Conservation (phyloP, 2,113 vertebrate species). For the Scortum barcoo region DNA sequence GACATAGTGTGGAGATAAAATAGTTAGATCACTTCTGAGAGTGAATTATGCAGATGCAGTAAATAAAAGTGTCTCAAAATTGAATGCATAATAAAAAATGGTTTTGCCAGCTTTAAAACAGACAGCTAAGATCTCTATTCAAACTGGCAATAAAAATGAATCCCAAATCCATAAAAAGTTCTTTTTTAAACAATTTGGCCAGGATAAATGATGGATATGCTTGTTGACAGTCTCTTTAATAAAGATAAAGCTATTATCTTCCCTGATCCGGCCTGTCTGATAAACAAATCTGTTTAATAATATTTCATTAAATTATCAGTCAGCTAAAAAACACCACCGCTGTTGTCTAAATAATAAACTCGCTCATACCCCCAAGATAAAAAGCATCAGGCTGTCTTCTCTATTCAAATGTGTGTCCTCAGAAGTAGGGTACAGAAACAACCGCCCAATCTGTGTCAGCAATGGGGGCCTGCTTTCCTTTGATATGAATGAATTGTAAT, state of each 20-base stretch:
- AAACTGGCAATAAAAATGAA: slow-evolving; percentile 23
- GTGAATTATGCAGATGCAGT: slow-evolving; percentile 21
- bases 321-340: slow-evolving; percentile 33
- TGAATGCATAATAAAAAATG: slow-evolving; percentile 24
- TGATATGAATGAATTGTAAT: slow-evolving; percentile 78
- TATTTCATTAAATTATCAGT: slow-evolving; percentile 50
- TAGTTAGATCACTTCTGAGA: neutral
- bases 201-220: slow-evolving; percentile 50
- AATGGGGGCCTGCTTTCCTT: slow-evolving; percentile 63
- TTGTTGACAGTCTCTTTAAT: slow-evolving; percentile 56
- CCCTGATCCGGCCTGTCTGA: slow-evolving; percentile 36
- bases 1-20: slow-evolving; percentile 11
- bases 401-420: slow-evolving; percentile 53
- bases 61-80: slow-evolving; percentile 23
- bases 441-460: slow-evolving; percentile 60
- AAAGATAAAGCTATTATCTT: slow-evolving; percentile 59
- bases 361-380: slow-evolving; percentile 50
- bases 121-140: slow-evolving; percentile 22
- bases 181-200: slow-evolving; percentile 31
- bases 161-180: slow-evolving; percentile 18
- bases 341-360: slow-evolving; percentile 69
- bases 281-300: slow-evolving; percentile 53
- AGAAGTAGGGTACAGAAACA: slow-evolving; percentile 61
- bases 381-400: slow-evolving; percentile 57
- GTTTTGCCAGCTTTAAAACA: slow-evolving; percentile 15